Evolutionary conservation across 37 sponge, comb jelly and placozoan species (phyloP), one percentile per base, ranked within the genome.

Genomic region (Ianthella basta): DNA sequence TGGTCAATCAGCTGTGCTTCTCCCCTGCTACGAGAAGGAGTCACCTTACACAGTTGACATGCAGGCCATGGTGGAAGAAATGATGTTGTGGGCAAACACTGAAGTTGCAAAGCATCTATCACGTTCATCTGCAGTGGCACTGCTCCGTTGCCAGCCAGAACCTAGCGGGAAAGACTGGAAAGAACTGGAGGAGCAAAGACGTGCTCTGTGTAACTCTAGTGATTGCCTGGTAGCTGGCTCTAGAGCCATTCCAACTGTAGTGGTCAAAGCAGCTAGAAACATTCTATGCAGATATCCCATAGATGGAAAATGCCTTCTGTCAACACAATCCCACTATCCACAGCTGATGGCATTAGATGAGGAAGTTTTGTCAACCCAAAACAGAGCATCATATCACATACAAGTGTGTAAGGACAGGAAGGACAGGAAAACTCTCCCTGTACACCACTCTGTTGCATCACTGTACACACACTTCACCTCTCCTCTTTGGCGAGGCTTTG

Each of bases 51-150:
- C 29, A 30, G 34, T 69, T 69, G 70, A 16, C 29, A n/a, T 30
- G 4, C 18, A 35, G 27, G 16, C 83, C 32, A 23, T 93, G 53
- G 63, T 89, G 2, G 90, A 89, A n/a, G 93, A 93, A 64, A 38
- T 93, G 24, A 93, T 89, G 88, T 85, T 93, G 24, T 93, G 87
- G 87, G 90, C 91, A 18, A 93, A 93, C 59, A 59, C 33, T 29
- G 38, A 6, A 13, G 81, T 87, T 54, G 93, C 90, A 20, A 33
- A 82, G 24, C 0, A 56, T n/a, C 10, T 85, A 14, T 70, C 29
- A 1, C 33, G 6, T 4, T 69, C n/a, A n/a, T n/a, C 35, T 34
- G 33, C 83, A 19, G 35, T 33, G 53, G 69, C 90, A 14, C 38
- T 89, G 4, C 65, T 92, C 12, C 82, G 84, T n/a, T 56, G 72